phyloP scores from a whole-genome alignment of 2,888 invertebrate genomes.

The Halictus ligatus region DNA sequence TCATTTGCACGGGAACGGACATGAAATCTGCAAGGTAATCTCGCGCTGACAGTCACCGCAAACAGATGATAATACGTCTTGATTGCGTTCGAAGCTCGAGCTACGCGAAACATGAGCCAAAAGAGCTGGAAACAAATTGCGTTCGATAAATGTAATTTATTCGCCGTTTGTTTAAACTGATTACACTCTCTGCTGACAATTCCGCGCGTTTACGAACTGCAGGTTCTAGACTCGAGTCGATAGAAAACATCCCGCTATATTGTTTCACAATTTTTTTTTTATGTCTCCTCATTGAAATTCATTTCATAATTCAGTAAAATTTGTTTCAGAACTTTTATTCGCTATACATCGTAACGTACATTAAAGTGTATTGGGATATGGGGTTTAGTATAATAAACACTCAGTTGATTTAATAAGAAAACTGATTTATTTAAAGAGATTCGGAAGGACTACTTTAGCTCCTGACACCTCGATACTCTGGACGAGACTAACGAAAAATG shows the following conservation, averaged over 20 bases:
- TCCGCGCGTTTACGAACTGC: background rate
- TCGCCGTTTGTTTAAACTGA: background rate
- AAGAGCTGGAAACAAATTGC: background rate
- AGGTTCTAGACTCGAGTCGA: no score
- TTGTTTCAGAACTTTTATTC: background rate
- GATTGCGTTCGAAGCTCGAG: background rate
- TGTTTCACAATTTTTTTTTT: background rate
- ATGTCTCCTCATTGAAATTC: background rate
- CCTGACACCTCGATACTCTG: no score
- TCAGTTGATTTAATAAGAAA: no score
- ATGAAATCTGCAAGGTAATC: background rate
- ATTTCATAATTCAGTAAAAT: background rate
- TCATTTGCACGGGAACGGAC: constrained; percentile 26
- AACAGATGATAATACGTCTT: constrained; percentile 1
- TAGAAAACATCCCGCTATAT: no score
- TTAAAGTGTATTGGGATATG: no score
- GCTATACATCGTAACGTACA: rapidly evolving
- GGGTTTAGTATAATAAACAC: no score
- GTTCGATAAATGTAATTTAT: background rate
- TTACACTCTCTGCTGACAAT: background rate
- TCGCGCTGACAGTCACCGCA: background rate
- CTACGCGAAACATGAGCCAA: background rate
- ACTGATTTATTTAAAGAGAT: no score
- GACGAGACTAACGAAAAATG: no score
- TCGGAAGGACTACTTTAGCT: no score